Evolutionary conservation across 2,888 invertebrate species (phyloP).

Genomic region (Heliconius sara): DNA sequence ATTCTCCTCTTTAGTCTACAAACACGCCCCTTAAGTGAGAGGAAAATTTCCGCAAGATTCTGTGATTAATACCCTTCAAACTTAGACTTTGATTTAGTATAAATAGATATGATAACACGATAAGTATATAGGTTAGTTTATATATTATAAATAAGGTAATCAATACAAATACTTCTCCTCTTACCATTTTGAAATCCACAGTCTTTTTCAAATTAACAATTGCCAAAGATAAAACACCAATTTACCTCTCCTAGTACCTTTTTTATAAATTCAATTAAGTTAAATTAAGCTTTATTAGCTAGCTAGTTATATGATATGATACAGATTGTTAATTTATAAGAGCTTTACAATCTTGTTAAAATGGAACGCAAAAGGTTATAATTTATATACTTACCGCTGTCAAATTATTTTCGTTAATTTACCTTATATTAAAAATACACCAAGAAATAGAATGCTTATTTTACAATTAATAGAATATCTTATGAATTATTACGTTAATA

Average conservation of each 20-base stretch:
- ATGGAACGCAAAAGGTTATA: too few species aligned
- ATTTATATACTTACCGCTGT: not conserved
- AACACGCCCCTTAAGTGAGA: slow-evolving; percentile 13
- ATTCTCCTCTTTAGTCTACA: slow-evolving; percentile 1
- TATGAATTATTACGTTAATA: slow-evolving; percentile 7
- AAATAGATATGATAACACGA: slow-evolving; percentile 25
- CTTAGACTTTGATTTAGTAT: slow-evolving; percentile 27
- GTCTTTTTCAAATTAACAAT: slow-evolving; percentile 43
- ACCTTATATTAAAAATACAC: not conserved
- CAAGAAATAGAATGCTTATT: too few species aligned
- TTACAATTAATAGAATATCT: not conserved
- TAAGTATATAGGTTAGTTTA: slow-evolving; percentile 17
- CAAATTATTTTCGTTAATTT: not conserved
- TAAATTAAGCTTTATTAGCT: slow-evolving; percentile 30
- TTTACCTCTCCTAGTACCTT: slow-evolving; percentile 49
- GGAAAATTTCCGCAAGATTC: slow-evolving; percentile 24
- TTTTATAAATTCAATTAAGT: slow-evolving; percentile 35
- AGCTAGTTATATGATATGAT: slow-evolving; percentile 14
- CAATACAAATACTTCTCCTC: slow-evolving; percentile 13
- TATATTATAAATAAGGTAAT: slow-evolving; percentile 5
- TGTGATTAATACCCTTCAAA: slow-evolving; percentile 31
- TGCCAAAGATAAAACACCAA: slow-evolving; percentile 53
- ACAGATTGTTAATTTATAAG: slow-evolving; percentile 8
- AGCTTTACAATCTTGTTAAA: not conserved
- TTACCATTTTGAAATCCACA: slow-evolving; percentile 26